Percentiles rank a stretch among this genome's conserved stretches.
phyloP scores from a whole-genome alignment of 2,888 invertebrate species.

The Loripinus fragilis region DNA sequence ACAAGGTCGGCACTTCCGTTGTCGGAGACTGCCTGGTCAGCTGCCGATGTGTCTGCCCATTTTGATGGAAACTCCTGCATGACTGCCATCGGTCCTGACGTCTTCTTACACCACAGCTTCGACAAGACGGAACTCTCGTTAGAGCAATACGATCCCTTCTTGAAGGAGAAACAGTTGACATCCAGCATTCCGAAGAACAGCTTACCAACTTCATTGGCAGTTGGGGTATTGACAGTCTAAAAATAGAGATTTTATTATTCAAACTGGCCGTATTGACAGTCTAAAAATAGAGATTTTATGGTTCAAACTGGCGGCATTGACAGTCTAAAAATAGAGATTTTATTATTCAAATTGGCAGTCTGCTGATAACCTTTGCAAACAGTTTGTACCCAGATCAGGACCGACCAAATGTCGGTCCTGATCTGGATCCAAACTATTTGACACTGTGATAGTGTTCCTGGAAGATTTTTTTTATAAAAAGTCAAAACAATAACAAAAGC shows the following conservation, averaged over 20 bases:
- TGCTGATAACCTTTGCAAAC: too few relatives aligned
- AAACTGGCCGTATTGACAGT: too few relatives aligned
- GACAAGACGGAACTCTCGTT: constrained; percentile 54
- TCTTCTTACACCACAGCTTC: constrained; percentile 62
- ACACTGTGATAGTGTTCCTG: too few relatives aligned
- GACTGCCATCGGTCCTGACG: constrained; percentile 55
- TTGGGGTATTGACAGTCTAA: constrained; percentile 59
- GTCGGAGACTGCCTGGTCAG: background rate
- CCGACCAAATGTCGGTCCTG: too few relatives aligned
- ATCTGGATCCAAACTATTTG: too few relatives aligned
- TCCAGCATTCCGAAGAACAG: constrained; percentile 65
- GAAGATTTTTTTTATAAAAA: too few relatives aligned
- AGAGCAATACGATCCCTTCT: constrained; percentile 59
- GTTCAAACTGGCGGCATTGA: constrained; percentile 60
- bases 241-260: constrained; percentile 15
- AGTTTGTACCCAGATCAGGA: too few relatives aligned
- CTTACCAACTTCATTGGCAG: constrained; percentile 61
- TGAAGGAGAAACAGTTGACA: constrained; percentile 66
- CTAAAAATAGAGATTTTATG: too few relatives aligned
- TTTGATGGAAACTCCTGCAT: constrained; percentile 59
- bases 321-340: constrained; percentile 46
- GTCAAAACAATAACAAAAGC: too few relatives aligned
- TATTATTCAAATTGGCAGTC: too few relatives aligned
- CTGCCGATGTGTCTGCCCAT: constrained; percentile 33
- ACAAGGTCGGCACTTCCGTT: background rate